Evolutionary conservation across 2,113 vertebrate species (phyloP).

Genomic region (Nannobrachium achirus): DNA sequence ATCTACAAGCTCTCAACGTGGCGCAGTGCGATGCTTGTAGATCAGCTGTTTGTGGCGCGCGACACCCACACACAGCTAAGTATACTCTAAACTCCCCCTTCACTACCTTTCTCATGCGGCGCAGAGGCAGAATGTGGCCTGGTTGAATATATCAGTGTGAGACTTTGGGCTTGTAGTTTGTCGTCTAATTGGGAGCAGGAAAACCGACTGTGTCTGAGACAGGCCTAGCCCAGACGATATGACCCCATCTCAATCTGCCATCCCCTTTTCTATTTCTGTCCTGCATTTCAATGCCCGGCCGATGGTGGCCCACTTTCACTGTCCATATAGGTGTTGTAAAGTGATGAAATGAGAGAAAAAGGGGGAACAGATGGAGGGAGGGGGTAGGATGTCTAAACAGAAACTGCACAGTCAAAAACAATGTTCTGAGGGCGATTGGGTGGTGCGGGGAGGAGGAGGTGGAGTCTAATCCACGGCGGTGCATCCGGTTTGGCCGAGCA

Average conservation of each 20-base stretch:
- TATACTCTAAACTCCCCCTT: too few relatives aligned
- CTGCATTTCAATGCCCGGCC: slow-evolving; percentile 46
- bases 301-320: slow-evolving; percentile 57
- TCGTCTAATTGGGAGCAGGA: slow-evolving; percentile 65
- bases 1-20: too few relatives aligned
- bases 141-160: slow-evolving; percentile 61
- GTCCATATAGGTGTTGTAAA: slow-evolving; percentile 23
- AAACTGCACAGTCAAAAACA: too few relatives aligned
- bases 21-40: too few relatives aligned
- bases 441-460: too few relatives aligned
- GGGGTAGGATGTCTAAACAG: not conserved
- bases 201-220: slow-evolving; percentile 41
- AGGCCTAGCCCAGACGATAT: slow-evolving; percentile 54
- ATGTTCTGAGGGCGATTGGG: too few relatives aligned
- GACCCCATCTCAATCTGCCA: slow-evolving; percentile 58
- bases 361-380: not conserved
- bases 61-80: too few relatives aligned
- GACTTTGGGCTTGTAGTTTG: slow-evolving; percentile 52
- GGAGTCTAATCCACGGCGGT: too few relatives aligned
- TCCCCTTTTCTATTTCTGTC: slow-evolving; percentile 56
- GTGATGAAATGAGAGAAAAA: slow-evolving; percentile 10
- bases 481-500: too few relatives aligned
- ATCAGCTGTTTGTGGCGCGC: too few relatives aligned
- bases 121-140: slow-evolving; percentile 52
- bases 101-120: too few relatives aligned